These are phyloP conservation scores for Trididemnum clinides DNA, from an alignment of 23 tunicate species.

Conservation along the genomic window DNA sequence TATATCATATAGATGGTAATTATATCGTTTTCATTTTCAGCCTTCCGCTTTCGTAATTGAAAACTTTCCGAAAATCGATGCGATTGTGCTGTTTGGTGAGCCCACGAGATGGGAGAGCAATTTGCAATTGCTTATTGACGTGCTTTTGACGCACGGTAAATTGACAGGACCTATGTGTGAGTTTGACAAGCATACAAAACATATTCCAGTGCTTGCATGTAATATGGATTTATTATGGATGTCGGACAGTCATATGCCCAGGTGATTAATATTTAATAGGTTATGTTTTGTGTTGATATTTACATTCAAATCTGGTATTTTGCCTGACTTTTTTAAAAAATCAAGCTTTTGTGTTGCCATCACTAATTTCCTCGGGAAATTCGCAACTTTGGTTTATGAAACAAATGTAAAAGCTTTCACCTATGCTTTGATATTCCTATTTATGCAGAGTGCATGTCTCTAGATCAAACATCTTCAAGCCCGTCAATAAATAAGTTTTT, in stretches of 20 bases:
- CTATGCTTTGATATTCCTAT: too few species aligned
- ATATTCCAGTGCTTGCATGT: slow-evolving; percentile 76
- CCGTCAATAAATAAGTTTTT: too few species aligned
- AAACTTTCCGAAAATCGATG: slow-evolving; percentile 64
- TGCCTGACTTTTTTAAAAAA: too few species aligned
- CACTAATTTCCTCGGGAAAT: too few species aligned
- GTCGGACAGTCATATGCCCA: slow-evolving; percentile 82
- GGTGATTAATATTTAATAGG: slow-evolving; percentile 32
- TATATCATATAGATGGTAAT: neutral
- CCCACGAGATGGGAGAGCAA: slow-evolving; percentile 85
- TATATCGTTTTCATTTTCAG: neutral
- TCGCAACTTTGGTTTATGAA: too few species aligned
- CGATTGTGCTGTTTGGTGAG: slow-evolving; percentile 69
- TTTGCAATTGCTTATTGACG: slow-evolving; percentile 68
- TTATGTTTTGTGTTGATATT: too few species aligned
- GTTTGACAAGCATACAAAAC: neutral
- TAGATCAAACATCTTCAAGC: too few species aligned
- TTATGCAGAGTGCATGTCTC: too few species aligned
- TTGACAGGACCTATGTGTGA: slow-evolving; percentile 46
- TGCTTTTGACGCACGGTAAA: slow-evolving; percentile 59
- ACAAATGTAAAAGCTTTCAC: too few species aligned
- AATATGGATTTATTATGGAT: slow-evolving; percentile 89
- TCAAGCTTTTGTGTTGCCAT: too few species aligned
- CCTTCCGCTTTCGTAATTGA: slow-evolving; percentile 26
- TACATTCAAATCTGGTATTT: too few species aligned